These are phyloP conservation scores for Chironomus striatipennis DNA, from an alignment of 1,140 invertebrate species.

Conservation along the genomic window DNA sequence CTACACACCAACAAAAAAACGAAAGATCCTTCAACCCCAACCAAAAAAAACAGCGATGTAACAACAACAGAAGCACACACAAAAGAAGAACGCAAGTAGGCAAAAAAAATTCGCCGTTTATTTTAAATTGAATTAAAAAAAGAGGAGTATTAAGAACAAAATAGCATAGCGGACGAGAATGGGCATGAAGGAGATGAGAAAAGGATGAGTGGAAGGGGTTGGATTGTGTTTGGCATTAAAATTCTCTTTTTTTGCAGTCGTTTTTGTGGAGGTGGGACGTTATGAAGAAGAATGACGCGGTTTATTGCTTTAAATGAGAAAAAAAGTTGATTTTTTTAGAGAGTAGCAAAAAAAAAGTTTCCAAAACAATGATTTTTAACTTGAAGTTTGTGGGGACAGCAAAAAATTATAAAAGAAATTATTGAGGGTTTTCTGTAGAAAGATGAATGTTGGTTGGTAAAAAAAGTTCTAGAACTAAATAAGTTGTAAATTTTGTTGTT, in stretches of 20 bases:
- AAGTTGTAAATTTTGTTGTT: too few species aligned
- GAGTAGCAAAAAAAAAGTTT: too few species aligned
- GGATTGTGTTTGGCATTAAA: neutral
- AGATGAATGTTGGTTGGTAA: too few species aligned
- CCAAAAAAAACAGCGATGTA: neutral
- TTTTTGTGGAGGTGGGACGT: neutral
- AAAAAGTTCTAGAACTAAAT: too few species aligned
- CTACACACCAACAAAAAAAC: too few species aligned
- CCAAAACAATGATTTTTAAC: too few species aligned
- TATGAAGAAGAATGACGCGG: neutral
- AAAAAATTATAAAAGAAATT: too few species aligned
- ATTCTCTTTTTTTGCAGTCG: neutral
- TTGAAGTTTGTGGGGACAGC: too few species aligned
- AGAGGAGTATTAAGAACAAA: neutral
- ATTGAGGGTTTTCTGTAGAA: too few species aligned
- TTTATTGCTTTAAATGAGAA: too few species aligned
- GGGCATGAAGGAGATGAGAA: neutral
- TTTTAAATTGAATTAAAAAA: constrained; percentile 12
- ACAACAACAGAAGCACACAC: neutral
- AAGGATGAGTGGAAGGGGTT: neutral
- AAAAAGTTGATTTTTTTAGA: too few species aligned
- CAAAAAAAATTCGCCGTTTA: neutral
- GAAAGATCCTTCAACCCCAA: neutral
- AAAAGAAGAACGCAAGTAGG: neutral
- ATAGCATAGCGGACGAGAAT: neutral